A percentile compares a stretch with the other conserved stretches of the same genome.
phyloP scores from a whole-genome alignment of 2,888 invertebrate genomes.

The Shargacucullia verbasci region DNA sequence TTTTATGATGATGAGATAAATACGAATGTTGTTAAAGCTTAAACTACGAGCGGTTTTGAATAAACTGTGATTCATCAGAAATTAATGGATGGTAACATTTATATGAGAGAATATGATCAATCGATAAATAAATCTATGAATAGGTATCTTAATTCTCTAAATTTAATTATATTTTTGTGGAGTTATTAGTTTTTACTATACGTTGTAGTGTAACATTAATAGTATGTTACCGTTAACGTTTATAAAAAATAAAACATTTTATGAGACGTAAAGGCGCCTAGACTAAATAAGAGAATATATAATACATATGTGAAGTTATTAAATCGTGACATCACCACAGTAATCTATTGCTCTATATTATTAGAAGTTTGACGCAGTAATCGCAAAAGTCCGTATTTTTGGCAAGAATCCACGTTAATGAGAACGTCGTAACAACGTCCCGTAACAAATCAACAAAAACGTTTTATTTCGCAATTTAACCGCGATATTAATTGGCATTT shows the following conservation, averaged over 20 bases:
- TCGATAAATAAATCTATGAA: too few species aligned
- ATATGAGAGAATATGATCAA: too few species aligned
- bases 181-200: too few species aligned
- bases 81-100: too few species aligned
- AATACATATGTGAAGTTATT: slow-evolving; percentile 11
- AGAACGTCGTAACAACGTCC: slow-evolving; percentile 24
- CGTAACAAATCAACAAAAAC: slow-evolving; percentile 22
- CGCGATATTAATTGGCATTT: slow-evolving; percentile 11
- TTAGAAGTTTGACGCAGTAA: slow-evolving; percentile 65
- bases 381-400: slow-evolving; percentile 52
- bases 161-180: too few species aligned
- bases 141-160: too few species aligned
- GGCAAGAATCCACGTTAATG: slow-evolving; percentile 57
- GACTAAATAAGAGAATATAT: too few species aligned
- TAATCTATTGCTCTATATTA: slow-evolving; percentile 51
- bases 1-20: slow-evolving; percentile 25
- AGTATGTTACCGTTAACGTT: too few species aligned
- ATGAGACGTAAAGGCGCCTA: too few species aligned
- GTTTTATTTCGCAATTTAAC: slow-evolving; percentile 23
- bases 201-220: too few species aligned
- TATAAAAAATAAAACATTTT: too few species aligned
- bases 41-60: not conserved
- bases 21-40: slow-evolving; percentile 1
- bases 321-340: slow-evolving; percentile 27
- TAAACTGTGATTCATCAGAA: too few species aligned